A percentile compares a stretch with the other conserved stretches of the same genome.
Evolutionary conservation across 2,113 vertebrate species (phyloP).

Genomic region (human (Homo sapiens)): DNA sequence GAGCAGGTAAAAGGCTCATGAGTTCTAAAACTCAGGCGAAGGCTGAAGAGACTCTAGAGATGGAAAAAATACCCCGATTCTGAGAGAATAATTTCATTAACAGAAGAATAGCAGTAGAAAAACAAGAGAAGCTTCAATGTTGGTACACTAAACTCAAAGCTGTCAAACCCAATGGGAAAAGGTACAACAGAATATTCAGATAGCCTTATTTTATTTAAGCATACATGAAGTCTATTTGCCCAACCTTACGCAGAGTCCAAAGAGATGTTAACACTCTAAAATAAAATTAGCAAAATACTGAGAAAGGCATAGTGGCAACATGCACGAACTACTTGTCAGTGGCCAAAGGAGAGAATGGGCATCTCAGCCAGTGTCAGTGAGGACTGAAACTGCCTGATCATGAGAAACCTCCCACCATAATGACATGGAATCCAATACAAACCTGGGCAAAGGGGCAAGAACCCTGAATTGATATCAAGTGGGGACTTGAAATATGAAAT

Average conservation of each 20-base stretch:
- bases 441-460: neutral
- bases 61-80: neutral
- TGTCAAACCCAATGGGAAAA: neutral
- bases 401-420: rapidly evolving
- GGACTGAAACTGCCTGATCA: neutral
- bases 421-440: neutral
- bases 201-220: neutral
- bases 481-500: neutral
- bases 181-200: neutral
- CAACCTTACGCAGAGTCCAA: rapidly evolving
- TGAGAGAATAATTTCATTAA: neutral
- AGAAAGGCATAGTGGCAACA: neutral
- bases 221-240: neutral
- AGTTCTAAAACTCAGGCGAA: neutral
- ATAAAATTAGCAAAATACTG: neutral
- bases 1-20: neutral
- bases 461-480: neutral
- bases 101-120: neutral
- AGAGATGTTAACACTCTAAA: neutral
- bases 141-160: neutral
- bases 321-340: neutral
- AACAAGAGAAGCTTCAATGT: neutral
- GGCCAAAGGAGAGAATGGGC: neutral
- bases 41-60: neutral
- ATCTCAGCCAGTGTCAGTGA: neutral